Evolutionary conservation across 1,140 invertebrate genomes (phyloP).

Genomic region (Steinernema feltiae): DNA sequence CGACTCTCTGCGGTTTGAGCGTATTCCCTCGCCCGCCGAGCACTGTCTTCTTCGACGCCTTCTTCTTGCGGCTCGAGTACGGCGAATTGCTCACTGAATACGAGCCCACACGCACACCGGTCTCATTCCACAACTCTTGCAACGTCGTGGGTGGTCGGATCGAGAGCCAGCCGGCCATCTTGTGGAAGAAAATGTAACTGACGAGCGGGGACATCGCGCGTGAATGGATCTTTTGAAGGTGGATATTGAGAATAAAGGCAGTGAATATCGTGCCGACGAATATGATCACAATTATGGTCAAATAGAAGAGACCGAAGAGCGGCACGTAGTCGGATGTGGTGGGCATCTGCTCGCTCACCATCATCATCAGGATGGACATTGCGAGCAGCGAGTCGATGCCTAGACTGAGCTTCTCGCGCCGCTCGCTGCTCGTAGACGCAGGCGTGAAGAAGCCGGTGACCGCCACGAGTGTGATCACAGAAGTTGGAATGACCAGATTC

Average conservation of each 20-base stretch:
- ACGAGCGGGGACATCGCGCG: constrained; percentile 52
- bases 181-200: constrained; percentile 52
- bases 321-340: constrained; percentile 51
- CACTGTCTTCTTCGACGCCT: constrained; percentile 9
- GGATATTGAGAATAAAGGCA: constrained; percentile 56
- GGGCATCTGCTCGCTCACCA: constrained; percentile 52
- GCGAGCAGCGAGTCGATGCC: constrained; percentile 57
- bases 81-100: neutral
- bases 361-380: constrained; percentile 56
- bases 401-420: constrained; percentile 51
- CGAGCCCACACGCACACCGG: constrained; percentile 31
- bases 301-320: constrained; percentile 54
- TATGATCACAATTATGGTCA: constrained; percentile 55
- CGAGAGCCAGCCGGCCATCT: constrained; percentile 48
- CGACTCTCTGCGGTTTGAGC: no score
- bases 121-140: constrained; percentile 53
- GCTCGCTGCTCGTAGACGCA: constrained; percentile 55
- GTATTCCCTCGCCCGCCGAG: neutral
- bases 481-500: constrained; percentile 51
- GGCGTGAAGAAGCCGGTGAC: constrained; percentile 59
- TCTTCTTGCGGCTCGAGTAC: constrained; percentile 8
- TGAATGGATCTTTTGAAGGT: constrained; percentile 53
- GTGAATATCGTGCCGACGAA: constrained; percentile 56
- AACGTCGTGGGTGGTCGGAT: constrained; percentile 49
- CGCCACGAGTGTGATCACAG: constrained; percentile 55